A percentile compares a stretch with the other conserved stretches of the same genome.
Conservation (phyloP, 2,888 invertebrate species). For the Lasioglossum villosulum region DNA sequence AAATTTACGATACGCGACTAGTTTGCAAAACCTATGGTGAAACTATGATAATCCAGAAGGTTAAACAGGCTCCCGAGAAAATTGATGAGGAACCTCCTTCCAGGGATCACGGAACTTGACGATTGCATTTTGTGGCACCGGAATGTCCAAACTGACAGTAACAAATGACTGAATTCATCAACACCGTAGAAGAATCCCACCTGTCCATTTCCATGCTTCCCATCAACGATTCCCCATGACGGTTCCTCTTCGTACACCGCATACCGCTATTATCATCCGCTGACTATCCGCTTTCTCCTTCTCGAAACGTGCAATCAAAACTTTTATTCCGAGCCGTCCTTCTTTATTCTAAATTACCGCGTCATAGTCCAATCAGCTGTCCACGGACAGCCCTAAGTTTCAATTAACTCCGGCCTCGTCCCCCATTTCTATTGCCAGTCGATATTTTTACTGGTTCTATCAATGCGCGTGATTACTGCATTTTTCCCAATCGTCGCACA, state of each 20-base stretch:
- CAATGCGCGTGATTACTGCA: neutral
- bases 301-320: constrained; percentile 22
- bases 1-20: neutral
- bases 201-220: neutral
- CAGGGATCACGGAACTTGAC: neutral
- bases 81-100: neutral
- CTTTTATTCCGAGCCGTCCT: neutral
- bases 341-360: constrained; percentile 9
- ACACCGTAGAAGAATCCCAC: constrained; percentile 16
- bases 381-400: neutral
- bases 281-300: constrained; percentile 14
- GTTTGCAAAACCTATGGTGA: neutral
- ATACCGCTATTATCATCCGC: neutral
- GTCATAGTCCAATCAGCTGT: constrained; percentile 5
- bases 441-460: neutral
- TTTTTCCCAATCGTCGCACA: neutral
- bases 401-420: neutral
- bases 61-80: neutral
- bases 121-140: neutral
- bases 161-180: constrained; percentile 2
- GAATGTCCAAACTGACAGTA: neutral
- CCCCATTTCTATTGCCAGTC: neutral
- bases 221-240: neutral
- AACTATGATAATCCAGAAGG: neutral
- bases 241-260: neutral